Conservation (phyloP, 2,797 vertebrate genomes). For the Poeciliopsis paucimaculata region DNA sequence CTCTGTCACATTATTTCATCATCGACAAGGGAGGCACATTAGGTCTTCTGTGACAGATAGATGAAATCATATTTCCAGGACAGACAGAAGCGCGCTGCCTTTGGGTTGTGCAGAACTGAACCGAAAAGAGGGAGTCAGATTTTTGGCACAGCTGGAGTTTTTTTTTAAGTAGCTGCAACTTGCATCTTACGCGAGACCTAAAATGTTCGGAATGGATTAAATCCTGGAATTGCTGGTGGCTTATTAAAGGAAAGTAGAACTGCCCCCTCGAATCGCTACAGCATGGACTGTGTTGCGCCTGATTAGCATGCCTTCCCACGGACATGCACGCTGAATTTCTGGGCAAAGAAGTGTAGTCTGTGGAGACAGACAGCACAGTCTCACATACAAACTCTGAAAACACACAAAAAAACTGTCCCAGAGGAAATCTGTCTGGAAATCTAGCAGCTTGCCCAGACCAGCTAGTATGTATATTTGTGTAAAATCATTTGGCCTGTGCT, state of each 20-base stretch:
- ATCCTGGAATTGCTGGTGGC: background rate
- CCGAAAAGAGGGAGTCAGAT: background rate
- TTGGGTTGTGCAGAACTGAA: slow-evolving; percentile 2
- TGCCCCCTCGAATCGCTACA: background rate
- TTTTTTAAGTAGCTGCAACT: slow-evolving; percentile 3
- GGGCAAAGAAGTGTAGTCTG: slow-evolving; percentile 32
- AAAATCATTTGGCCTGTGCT: background rate
- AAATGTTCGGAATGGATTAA: slow-evolving; percentile 42
- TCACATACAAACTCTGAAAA: slow-evolving; percentile 8
- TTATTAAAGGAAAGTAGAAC: background rate
- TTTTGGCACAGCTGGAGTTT: slow-evolving; percentile 10
- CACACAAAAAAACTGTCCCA: slow-evolving; percentile 17
- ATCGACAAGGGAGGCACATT: slow-evolving; percentile 47
- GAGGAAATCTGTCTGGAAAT: slow-evolving; percentile 57
- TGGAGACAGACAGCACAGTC: slow-evolving; percentile 13
- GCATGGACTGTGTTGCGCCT: slow-evolving; percentile 24
- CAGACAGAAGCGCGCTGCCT: slow-evolving; percentile 8
- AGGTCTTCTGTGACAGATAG: slow-evolving; percentile 43
- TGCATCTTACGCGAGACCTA: slow-evolving; percentile 14
- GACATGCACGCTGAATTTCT: slow-evolving; percentile 39
- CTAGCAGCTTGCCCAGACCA: slow-evolving; percentile 31
- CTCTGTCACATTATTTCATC: slow-evolving; percentile 64
- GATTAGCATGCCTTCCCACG: slow-evolving; percentile 61
- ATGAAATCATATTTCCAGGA: slow-evolving; percentile 33
- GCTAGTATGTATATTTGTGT: background rate